Conservation (phyloP, 2,113 vertebrate genomes). For the Murina feae region DNA sequence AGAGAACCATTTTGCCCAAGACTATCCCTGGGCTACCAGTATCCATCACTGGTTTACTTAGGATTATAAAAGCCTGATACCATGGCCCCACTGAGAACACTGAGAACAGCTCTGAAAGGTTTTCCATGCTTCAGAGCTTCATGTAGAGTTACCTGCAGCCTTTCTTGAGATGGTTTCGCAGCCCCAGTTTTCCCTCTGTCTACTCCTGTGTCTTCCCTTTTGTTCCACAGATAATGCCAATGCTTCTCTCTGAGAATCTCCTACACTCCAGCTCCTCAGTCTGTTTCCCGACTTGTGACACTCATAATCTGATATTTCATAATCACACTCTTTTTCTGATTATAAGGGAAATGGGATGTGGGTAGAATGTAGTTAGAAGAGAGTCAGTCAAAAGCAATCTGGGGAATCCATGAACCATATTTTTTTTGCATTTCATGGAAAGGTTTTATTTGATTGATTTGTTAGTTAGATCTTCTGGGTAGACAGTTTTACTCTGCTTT, state of each 20-base stretch:
- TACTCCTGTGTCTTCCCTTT: neutral
- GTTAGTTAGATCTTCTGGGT: neutral
- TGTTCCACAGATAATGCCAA: neutral
- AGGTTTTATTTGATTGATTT: neutral
- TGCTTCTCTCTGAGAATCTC: neutral
- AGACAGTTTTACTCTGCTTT: neutral
- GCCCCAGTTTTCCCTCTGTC: neutral
- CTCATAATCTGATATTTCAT: neutral
- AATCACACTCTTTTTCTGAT: neutral
- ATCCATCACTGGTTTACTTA: neutral
- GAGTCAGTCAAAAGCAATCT: neutral
- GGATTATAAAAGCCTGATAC: neutral
- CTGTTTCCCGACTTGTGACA: neutral
- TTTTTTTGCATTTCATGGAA: neutral
- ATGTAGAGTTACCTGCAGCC: accelerated
- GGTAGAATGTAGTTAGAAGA: neutral
- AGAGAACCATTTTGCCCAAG: neutral
- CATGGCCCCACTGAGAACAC: neutral
- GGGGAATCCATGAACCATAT: neutral
- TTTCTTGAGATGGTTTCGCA: accelerated
- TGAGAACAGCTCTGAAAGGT: neutral
- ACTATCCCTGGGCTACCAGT: no score
- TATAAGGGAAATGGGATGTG: neutral
- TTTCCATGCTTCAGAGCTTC: neutral
- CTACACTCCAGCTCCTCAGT: neutral